Conservation (phyloP, 2,113 vertebrate species). For the Uria lomvia region DNA sequence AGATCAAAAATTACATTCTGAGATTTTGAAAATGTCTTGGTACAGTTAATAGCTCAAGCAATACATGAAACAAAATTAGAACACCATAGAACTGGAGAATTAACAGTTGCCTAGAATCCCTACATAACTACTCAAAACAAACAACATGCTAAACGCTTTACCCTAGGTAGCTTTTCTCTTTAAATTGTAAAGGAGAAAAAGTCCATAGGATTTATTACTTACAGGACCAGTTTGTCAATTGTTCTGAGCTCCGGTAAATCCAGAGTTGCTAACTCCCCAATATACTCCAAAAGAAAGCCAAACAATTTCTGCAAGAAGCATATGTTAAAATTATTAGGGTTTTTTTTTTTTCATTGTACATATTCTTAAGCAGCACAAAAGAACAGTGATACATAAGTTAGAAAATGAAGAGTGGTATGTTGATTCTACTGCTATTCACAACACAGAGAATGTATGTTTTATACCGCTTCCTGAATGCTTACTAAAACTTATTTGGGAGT, state of each 20-base stretch:
- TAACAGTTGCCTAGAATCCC: neutral
- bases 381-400: neutral
- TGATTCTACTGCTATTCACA: neutral
- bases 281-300: slow-evolving; percentile 88
- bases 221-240: slow-evolving; percentile 84
- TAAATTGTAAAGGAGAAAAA: neutral
- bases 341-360: neutral
- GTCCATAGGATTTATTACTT: slow-evolving; percentile 63
- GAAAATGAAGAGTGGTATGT: neutral
- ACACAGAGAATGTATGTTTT: neutral
- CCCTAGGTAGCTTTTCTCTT: neutral
- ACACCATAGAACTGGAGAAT: neutral
- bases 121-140: neutral
- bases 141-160: neutral
- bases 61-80: neutral
- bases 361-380: neutral
- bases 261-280: slow-evolving; percentile 80
- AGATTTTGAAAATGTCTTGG: neutral
- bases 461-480: neutral
- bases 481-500: neutral
- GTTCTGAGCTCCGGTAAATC: slow-evolving; percentile 80
- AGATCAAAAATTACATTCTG: neutral
- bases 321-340: neutral
- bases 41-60: neutral
- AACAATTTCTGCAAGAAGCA: slow-evolving; percentile 83